Conservation (phyloP, 2,888 invertebrate species). For the Hipparchia sbordonii region DNA sequence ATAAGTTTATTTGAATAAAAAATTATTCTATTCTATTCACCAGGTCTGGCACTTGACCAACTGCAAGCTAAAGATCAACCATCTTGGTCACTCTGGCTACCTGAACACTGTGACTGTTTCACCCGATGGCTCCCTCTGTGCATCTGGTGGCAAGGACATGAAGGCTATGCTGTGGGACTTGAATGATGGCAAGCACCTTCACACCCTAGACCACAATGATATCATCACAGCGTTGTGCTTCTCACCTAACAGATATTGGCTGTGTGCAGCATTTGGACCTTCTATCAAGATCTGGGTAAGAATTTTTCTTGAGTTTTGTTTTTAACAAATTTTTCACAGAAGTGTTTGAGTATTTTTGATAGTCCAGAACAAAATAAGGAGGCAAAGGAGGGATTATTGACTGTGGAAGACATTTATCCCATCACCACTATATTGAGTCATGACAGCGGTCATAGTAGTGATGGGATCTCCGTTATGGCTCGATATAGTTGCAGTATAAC, state of each 20-base stretch:
- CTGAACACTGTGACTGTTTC: conserved; percentile 99
- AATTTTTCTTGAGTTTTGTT: conserved; percentile 19
- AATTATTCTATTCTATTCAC: conserved; percentile 10
- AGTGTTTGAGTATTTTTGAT: not conserved
- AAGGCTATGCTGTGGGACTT: conserved; percentile 99
- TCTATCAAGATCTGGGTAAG: conserved; percentile 98
- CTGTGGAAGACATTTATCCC: too few species aligned
- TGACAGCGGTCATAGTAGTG: too few species aligned
- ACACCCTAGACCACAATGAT: conserved; percentile 99
- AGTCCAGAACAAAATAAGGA: too few species aligned
- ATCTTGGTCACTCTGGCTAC: conserved; percentile 98
- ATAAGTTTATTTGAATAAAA: too few species aligned
- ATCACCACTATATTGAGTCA: too few species aligned
- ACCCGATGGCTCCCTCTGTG: conserved; percentile 99
- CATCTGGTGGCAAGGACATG: conserved; percentile 99
- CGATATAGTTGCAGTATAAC: too few species aligned
- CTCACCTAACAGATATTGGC: conserved; percentile 99
- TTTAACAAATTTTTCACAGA: not conserved
- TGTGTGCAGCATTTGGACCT: conserved; percentile 99
- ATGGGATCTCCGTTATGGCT: too few species aligned
- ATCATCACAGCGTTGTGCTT: conserved; percentile 99
- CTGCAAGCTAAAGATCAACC: conserved; percentile 99
- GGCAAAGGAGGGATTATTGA: too few species aligned
- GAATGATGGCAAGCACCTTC: conserved; percentile 99
- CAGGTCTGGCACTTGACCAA: conserved; percentile 99